Evolutionary conservation across 2,888 invertebrate genomes (phyloP), one percentile per base, ranked within the genome.

Genomic region (Brenthis ino): DNA sequence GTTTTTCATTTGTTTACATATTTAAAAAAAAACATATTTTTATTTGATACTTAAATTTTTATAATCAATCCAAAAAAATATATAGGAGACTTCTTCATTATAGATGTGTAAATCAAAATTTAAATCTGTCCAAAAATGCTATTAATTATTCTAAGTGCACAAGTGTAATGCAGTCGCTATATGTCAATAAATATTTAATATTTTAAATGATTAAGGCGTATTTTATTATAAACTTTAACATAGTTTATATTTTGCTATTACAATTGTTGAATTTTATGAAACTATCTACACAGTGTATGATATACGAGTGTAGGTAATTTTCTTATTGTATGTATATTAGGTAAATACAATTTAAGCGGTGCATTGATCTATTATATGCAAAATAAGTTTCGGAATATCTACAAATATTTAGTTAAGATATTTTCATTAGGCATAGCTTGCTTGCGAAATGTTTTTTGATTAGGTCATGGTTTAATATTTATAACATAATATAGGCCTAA

Each of bases 291-390:
- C 75, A 73, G 72, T 43, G 60, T 63, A 68, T 60, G 69, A 68
- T 53, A 57, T 72, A 70, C 61, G 66, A 76, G 77, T 83, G 79
- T 81, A 82, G 83, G 82, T 76, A 75, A 78, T 82, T 83, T 80
- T 77, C 78, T 75, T 81, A 81, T 84, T 88, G 80, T 90, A 85
- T 91, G 90, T 91, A 90, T 90, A 90, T 91, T 87, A 85, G 89
- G 20, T 81, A 77, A 81, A 80, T 88, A 88, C 86, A 73, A 79
- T 68, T 33, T 90, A 91, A 88, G 89, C 75, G 89, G 89, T 90
- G 87, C 86, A 85, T 87, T 86, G 82, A 80, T 77, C 68, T 83
- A 82, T 77, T 69, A 72, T 77, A 77, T 77, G 77, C 77, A 74
- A 83, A 77, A 81, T 82, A 86, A 85, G 82, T 72, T 20, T 72